These are phyloP conservation scores for Halocynthia aurantium DNA, from an alignment of 23 tunicate species.

Conservation along the genomic window DNA sequence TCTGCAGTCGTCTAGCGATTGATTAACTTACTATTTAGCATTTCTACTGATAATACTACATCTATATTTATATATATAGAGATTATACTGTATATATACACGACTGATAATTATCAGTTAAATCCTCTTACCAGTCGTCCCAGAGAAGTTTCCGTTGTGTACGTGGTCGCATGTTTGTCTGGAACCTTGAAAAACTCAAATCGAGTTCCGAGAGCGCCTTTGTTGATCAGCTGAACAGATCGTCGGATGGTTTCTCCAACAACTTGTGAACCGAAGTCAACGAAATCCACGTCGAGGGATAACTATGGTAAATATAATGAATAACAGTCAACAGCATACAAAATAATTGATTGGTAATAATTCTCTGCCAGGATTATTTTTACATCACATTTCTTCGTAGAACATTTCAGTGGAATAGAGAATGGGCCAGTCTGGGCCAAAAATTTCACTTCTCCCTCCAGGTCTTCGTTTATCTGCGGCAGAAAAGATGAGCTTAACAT, in stretches of 20 bases:
- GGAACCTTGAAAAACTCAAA: conserved; percentile 81
- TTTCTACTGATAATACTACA: neutral
- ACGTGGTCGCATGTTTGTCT: conserved; percentile 59
- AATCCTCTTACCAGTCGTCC: conserved; percentile 67
- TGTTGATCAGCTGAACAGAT: conserved; percentile 59
- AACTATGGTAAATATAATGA: conserved; percentile 26
- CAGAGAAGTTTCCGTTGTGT: conserved; percentile 75
- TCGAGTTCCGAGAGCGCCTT: conserved; percentile 80
- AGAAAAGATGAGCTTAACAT: neutral
- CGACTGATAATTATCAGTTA: neutral
- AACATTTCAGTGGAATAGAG: conserved; percentile 70
- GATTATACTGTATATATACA: neutral
- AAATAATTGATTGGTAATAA: neutral
- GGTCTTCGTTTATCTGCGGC: conserved; percentile 73
- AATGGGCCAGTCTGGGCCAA: conserved; percentile 92
- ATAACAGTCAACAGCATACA: neutral
- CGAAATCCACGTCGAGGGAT: conserved; percentile 50
- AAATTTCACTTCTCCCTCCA: conserved; percentile 70
- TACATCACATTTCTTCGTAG: conserved; percentile 94
- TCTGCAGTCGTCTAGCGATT: conserved; percentile 67
- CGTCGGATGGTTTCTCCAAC: conserved; percentile 78
- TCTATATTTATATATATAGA: neutral
- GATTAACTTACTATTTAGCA: neutral
- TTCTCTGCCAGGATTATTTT: neutral
- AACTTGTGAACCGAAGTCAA: conserved; percentile 78